A percentile compares a stretch with the other conserved stretches of the same genome.
These are phyloP conservation scores for Xiphias gladius DNA, from an alignment of 2,113 vertebrate species.

Conservation along the genomic window DNA sequence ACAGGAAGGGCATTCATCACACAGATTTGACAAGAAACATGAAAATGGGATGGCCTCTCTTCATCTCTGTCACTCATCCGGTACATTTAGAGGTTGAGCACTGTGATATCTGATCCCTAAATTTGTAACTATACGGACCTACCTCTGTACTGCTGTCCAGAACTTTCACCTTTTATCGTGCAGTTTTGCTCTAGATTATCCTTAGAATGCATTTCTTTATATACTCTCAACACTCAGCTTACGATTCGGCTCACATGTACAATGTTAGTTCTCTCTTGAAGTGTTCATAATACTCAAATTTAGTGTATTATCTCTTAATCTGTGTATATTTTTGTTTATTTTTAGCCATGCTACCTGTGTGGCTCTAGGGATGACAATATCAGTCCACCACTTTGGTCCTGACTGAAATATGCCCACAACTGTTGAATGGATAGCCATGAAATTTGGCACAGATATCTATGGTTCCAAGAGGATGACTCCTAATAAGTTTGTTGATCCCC, in stretches of 20 bases:
- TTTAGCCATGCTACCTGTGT: not conserved
- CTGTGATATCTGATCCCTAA: conserved; percentile 4
- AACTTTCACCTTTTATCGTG: not conserved
- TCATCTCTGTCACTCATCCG: conserved; percentile 24
- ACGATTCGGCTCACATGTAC: not conserved
- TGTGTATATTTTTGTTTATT: not conserved
- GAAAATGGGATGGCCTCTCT: conserved; percentile 42
- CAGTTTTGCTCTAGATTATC: not conserved
- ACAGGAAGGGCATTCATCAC: conserved; percentile 66
- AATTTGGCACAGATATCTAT: not conserved
- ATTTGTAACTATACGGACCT: not conserved
- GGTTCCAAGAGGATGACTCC: not conserved
- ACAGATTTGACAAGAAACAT: conserved; percentile 48
- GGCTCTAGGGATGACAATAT: not conserved
- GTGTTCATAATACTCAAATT: too few species aligned
- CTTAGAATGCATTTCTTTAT: not conserved
- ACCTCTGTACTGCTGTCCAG: not conserved
- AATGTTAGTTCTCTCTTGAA: not conserved
- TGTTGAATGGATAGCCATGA: not conserved
- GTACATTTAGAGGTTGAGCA: not conserved
- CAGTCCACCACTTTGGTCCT: not conserved
- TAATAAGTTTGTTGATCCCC: not conserved
- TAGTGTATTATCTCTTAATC: not conserved
- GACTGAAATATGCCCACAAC: not conserved
- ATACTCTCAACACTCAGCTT: not conserved